Conservation (phyloP, 2,888 invertebrate species). For the Cryptophagus acutangulus region DNA sequence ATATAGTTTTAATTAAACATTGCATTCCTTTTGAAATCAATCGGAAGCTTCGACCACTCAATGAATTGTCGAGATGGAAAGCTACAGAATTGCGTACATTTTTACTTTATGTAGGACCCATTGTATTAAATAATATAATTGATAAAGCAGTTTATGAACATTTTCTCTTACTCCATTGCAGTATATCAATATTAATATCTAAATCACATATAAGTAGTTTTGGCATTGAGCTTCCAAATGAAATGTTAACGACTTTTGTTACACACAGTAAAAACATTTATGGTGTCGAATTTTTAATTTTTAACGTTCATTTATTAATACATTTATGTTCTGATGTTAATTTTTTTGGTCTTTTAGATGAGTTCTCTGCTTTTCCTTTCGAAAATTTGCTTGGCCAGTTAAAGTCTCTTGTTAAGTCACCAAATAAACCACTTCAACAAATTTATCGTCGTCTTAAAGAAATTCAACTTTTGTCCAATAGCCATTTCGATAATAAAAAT, state of each 20-base stretch:
- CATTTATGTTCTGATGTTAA: conserved; percentile 15
- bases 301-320: conserved; percentile 14
- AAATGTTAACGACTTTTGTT: conserved; percentile 12
- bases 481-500: not conserved
- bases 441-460: conserved; percentile 9
- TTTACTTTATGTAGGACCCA: conserved; percentile 15
- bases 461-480: conserved; percentile 3
- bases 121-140: conserved; percentile 9
- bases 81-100: conserved; percentile 16
- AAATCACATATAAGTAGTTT: conserved; percentile 7
- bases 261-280: conserved; percentile 13
- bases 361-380: conserved; percentile 13
- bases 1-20: conserved; percentile 5
- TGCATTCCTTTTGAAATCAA: conserved; percentile 14
- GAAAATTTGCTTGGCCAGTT: conserved; percentile 13
- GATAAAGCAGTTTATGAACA: conserved; percentile 12
- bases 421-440: conserved; percentile 12
- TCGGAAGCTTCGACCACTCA: conserved; percentile 9
- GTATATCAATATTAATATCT: conserved; percentile 10
- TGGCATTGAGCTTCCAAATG: conserved; percentile 9
- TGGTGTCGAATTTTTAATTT: conserved; percentile 14
- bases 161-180: conserved; percentile 14
- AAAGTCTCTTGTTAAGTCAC: conserved; percentile 10
- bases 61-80: conserved; percentile 14
- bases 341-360: conserved; percentile 13